Evolutionary conservation across 1,140 invertebrate genomes (phyloP).

Genomic region (Drosophila ironensis): DNA sequence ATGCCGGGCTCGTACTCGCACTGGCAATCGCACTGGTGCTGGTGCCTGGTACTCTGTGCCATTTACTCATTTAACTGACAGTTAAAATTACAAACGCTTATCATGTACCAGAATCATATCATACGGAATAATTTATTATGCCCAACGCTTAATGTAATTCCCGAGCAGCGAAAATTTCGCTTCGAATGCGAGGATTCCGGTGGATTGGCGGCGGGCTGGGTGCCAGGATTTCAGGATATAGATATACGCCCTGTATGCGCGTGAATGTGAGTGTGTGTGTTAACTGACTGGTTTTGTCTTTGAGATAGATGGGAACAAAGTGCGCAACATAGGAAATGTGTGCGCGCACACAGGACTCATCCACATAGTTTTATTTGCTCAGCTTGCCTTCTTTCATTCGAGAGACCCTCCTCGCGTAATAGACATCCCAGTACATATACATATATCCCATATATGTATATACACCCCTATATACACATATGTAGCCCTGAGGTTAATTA

Average conservation of each 20-base stretch:
- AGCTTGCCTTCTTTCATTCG: constrained; percentile 69
- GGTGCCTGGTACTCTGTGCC: constrained; percentile 35
- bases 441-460: background rate
- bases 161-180: constrained; percentile 62
- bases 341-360: constrained; percentile 26
- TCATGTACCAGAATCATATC: constrained; percentile 80
- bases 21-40: too few species aligned
- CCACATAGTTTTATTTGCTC: constrained; percentile 72
- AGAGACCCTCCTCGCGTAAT: constrained; percentile 63
- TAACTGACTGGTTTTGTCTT: constrained; percentile 68
- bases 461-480: background rate
- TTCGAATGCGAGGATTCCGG: constrained; percentile 22
- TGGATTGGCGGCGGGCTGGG: background rate
- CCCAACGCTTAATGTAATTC: constrained; percentile 78
- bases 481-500: constrained; percentile 68
- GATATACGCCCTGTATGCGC: too few species aligned
- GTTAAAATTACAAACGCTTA: constrained; percentile 81
- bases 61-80: constrained; percentile 80
- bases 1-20: constrained; percentile 29
- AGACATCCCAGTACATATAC: constrained; percentile 31
- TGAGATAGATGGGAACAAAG: constrained; percentile 76
- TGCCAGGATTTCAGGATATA: background rate
- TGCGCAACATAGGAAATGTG: constrained; percentile 74
- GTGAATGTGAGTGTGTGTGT: constrained; percentile 11
- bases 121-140: constrained; percentile 81